Conservation (phyloP, 2,888 invertebrate species). For the Metellina segmentata region DNA sequence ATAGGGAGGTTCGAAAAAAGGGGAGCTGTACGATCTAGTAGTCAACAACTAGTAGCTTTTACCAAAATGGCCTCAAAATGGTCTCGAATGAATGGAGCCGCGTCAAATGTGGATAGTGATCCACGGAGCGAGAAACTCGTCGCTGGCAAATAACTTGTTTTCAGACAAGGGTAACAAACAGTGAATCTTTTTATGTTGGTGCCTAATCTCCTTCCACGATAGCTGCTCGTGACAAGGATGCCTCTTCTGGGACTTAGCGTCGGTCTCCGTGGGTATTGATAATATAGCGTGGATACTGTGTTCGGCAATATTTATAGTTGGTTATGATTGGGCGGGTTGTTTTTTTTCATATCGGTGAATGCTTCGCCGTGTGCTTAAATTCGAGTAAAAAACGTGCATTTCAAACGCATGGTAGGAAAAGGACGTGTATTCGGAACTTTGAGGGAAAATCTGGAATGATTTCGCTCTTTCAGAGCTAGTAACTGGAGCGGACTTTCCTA, state of each 20-base stretch:
- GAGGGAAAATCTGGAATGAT: background rate
- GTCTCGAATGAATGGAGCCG: conserved; percentile 60
- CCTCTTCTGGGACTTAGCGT: conserved; percentile 15
- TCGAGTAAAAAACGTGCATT: background rate
- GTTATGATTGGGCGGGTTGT: background rate
- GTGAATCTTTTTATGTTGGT: conserved; percentile 34
- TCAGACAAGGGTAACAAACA: conserved; percentile 44
- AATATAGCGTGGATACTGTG: conserved; percentile 20
- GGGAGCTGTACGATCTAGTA: conserved; percentile 13
- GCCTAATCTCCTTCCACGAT: background rate
- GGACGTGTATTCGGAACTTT: background rate
- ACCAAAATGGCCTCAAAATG: conserved; percentile 62
- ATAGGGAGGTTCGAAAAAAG: background rate
- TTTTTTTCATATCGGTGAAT: background rate
- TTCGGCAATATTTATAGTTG: background rate
- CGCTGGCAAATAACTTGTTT: conserved; percentile 30
- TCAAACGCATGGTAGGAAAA: background rate
- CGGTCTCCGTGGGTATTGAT: background rate
- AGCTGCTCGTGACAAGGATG: background rate
- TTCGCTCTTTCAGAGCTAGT: background rate
- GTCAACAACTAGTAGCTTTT: conserved; percentile 66
- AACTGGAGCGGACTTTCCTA: background rate
- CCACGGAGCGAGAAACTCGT: conserved; percentile 38
- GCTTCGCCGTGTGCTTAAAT: background rate
- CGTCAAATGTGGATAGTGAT: conserved; percentile 27